Percentiles rank a stretch among this genome's conserved stretches.
These are phyloP conservation scores for Gasterosteus nipponicus DNA, from an alignment of 2,113 vertebrate genomes.

Conservation along the genomic window DNA sequence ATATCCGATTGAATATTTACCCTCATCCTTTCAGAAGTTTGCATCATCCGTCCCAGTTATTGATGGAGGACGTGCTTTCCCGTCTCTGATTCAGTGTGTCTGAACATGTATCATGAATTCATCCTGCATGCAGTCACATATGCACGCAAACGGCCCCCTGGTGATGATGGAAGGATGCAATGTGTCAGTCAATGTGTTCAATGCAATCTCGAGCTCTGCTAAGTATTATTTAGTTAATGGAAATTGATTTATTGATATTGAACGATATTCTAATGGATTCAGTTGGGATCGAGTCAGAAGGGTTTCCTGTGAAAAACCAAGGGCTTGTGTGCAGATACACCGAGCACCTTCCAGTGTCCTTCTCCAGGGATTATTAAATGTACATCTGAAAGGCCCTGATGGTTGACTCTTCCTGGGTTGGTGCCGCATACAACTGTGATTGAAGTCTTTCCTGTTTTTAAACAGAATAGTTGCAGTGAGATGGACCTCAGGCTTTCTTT, in stretches of 20 bases:
- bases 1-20: slow-evolving; percentile 45
- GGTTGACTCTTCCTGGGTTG: slow-evolving; percentile 1
- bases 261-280: slow-evolving; percentile 31
- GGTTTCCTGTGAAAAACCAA: slow-evolving; percentile 16
- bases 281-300: slow-evolving; percentile 26
- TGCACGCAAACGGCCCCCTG: neutral
- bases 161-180: neutral
- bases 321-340: slow-evolving; percentile 28
- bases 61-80: slow-evolving; percentile 35
- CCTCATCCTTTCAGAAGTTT: slow-evolving; percentile 22
- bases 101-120: neutral
- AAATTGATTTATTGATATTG: slow-evolving; percentile 29
- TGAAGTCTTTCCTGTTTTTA: slow-evolving; percentile 30
- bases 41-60: slow-evolving; percentile 49
- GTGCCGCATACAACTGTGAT: slow-evolving; percentile 19
- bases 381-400: slow-evolving; percentile 40
- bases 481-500: slow-evolving; percentile 18
- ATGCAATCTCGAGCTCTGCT: neutral
- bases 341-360: slow-evolving; percentile 21
- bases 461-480: slow-evolving; percentile 35
- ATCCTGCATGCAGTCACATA: neutral
- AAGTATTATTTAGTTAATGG: slow-evolving; percentile 27
- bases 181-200: slow-evolving; percentile 1
- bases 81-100: neutral
- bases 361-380: slow-evolving; percentile 41